Base-by-base conservation (phyloP, 2,888 invertebrate genomes). In the Pheosia tremula region DNA sequence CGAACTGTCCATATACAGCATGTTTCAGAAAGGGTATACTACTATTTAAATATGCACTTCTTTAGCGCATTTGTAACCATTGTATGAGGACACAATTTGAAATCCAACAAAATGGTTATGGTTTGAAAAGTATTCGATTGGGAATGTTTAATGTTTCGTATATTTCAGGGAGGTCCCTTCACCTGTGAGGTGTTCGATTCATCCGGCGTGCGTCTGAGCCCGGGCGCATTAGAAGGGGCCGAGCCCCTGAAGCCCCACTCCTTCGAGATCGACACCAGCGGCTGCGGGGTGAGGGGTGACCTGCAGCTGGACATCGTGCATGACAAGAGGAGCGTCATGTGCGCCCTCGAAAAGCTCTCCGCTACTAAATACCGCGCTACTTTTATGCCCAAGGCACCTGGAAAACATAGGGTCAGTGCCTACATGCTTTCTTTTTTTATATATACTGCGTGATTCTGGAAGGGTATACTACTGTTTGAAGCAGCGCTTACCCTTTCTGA, bases 131-230 rank as follows among this genome's bases (percentile, higher is more conserved):
- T 1, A 24, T 24, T 24, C 24, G 24, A 24, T 24, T 24, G 1
- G 24, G 24, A 24, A 24, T 1, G 24, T 24, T 8, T 8, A 3
- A 8, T 43, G 11, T 11, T 50, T 8, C 24, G 5, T 24, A 8
- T 24, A 50, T 24, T 50, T 5, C 93, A 97, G 94, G 99, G 99
- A 62, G 98, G 98, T 24, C 99, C 99, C 1, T 99, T 99, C 87
- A 97, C 97, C 0, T 98, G 99, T 84, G 97, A 98, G 78, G 98
- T 99, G 0, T 99, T 98, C 82, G 98, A 99, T 89, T 98, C 99
- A 0, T 96, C 97, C 53, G 97, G 98, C 37, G 97, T 99, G 9
- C 96, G 97, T 64, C 96, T 97, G 0, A 95, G 96, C 63, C 79
- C 85, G 4, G 91, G 92, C 0, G 97, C 97, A 0, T 86, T 97